phyloP scores from a whole-genome alignment of 2,888 invertebrate genomes.

The Synanthedon tipuliformis region DNA sequence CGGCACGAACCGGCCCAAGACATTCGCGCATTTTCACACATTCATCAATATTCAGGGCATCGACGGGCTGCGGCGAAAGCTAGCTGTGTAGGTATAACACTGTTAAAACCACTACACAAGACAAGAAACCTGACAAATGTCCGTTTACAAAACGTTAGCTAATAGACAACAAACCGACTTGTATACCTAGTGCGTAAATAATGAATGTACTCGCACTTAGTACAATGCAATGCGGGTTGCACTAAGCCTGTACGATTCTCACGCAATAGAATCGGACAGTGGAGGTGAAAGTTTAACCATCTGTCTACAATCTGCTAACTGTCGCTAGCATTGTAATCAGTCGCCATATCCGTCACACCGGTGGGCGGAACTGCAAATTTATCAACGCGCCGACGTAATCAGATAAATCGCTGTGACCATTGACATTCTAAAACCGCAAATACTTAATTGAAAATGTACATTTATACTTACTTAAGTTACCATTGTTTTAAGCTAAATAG shows the following conservation, averaged over 20 bases:
- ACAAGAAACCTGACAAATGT: background rate
- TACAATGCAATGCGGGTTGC: background rate
- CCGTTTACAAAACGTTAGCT: background rate
- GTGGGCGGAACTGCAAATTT: constrained; percentile 27
- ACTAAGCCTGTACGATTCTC: constrained; percentile 22
- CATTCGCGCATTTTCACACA: background rate
- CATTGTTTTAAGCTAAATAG: too few species aligned
- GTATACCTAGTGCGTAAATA: background rate
- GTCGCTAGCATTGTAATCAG: constrained; percentile 20
- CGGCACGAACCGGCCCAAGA: constrained; percentile 3
- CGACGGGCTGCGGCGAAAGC: constrained; percentile 14
- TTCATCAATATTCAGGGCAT: background rate
- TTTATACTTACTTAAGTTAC: too few species aligned
- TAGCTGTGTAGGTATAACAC: constrained; percentile 10
- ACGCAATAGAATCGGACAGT: constrained; percentile 33
- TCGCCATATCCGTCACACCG: constrained; percentile 18
- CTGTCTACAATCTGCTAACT: constrained; percentile 39
- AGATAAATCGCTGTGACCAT: background rate
- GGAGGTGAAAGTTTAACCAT: constrained; percentile 57
- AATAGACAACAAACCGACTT: background rate
- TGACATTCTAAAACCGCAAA: background rate
- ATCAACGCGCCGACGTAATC: constrained; percentile 15
- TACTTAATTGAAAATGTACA: background rate
- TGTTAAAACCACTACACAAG: constrained; percentile 2
- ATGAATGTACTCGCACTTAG: background rate